phyloP scores from a whole-genome alignment of 2,888 invertebrate species.

The Pyralis farinalis region DNA sequence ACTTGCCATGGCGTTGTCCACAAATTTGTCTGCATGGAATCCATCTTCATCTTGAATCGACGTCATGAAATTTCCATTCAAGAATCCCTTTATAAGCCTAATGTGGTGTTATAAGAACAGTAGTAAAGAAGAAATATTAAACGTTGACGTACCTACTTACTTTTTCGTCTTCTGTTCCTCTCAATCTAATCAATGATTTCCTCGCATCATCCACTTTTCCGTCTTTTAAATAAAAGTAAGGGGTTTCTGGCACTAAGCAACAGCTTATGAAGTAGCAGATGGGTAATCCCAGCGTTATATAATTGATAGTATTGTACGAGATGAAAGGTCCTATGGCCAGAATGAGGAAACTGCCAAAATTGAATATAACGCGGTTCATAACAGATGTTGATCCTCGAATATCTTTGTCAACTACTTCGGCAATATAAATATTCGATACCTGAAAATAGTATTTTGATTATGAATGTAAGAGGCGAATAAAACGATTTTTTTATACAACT shows the following conservation, averaged over 20 bases:
- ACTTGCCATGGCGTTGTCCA: no score
- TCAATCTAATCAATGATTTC: constrained; percentile 52
- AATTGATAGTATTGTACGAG: constrained; percentile 54
- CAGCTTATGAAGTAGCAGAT: constrained; percentile 65
- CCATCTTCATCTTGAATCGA: no score
- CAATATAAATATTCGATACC: constrained; percentile 60
- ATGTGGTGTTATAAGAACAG: no score
- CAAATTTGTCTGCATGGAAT: no score
- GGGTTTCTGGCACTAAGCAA: constrained; percentile 81
- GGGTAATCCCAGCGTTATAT: constrained; percentile 61
- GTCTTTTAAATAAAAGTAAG: constrained; percentile 78
- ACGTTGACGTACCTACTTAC: no score
- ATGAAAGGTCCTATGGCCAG: constrained; percentile 60
- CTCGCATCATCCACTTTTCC: constrained; percentile 62
- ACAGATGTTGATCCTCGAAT: constrained; percentile 54
- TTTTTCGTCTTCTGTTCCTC: constrained; percentile 46
- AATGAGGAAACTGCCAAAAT: constrained; percentile 57
- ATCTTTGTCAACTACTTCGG: constrained; percentile 66
- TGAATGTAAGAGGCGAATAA: no score
- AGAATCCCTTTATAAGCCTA: no score
- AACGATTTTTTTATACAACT: no score
- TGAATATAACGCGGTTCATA: constrained; percentile 46
- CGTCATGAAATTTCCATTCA: no score
- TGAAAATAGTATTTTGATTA: constrained; percentile 32
- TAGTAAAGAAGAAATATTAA: no score